Percentiles rank a stretch among this genome's conserved stretches.
These are phyloP conservation scores for Danionella dracula DNA, from an alignment of 2,797 vertebrate genomes.

Conservation along the genomic window DNA sequence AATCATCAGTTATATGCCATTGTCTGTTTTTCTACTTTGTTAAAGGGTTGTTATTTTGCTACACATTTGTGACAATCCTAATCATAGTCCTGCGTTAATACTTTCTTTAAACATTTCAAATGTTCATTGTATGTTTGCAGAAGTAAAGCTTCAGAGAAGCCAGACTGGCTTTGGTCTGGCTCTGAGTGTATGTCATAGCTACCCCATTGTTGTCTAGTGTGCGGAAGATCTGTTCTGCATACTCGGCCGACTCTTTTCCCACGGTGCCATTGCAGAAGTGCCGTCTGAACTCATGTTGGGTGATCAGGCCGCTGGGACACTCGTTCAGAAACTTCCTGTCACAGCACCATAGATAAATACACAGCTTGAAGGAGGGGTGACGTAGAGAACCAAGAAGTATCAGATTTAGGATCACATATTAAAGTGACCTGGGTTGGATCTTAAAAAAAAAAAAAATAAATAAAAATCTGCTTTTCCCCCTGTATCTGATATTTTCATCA, in stretches of 20 bases:
- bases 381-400: no score
- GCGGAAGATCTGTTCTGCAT: conserved; percentile 65
- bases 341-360: neutral
- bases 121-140: neutral
- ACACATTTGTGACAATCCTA: neutral
- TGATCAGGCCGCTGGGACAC: conserved; percentile 64
- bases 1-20: neutral
- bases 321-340: conserved; percentile 65
- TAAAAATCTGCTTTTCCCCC: no score
- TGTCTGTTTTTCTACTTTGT: neutral
- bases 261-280: conserved; percentile 66
- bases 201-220: conserved; percentile 62
- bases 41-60: no score
- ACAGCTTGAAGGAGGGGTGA: neutral
- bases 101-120: neutral
- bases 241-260: conserved; percentile 58
- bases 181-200: conserved; percentile 35
- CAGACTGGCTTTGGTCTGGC: no score
- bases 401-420: no score
- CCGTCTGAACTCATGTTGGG: conserved; percentile 63
- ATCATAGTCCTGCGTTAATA: neutral
- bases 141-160: no score
- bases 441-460: no score
- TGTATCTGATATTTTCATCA: no score
- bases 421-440: no score